phyloP scores from a whole-genome alignment of 2,888 invertebrate genomes.

The Ormyrus nitidulus region DNA sequence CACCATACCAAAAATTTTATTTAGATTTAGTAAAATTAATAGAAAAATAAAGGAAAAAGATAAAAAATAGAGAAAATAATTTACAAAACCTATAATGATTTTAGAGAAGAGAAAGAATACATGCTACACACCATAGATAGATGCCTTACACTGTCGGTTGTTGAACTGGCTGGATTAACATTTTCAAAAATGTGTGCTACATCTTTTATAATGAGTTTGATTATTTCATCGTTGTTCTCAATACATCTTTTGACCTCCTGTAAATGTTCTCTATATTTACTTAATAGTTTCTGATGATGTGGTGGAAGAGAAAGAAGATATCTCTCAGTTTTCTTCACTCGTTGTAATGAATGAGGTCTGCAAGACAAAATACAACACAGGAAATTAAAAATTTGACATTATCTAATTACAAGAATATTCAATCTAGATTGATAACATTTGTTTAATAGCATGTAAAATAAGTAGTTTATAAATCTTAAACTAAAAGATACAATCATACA shows the following conservation, averaged over 20 bases:
- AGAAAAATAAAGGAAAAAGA: conserved; percentile 2
- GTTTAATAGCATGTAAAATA: conserved; percentile 1
- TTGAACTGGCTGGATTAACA: conserved; percentile 74
- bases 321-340: conserved; percentile 86
- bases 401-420: conserved; percentile 16
- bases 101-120: conserved; percentile 50
- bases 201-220: conserved; percentile 85
- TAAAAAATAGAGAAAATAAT: conserved; percentile 10
- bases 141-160: conserved; percentile 71
- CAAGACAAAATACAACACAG: conserved; percentile 17
- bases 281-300: conserved; percentile 85
- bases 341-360: conserved; percentile 86
- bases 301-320: conserved; percentile 85
- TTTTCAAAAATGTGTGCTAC: conserved; percentile 92
- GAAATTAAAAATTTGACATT: not conserved
- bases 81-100: conserved; percentile 21
- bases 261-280: conserved; percentile 86
- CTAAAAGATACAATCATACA: conserved; percentile 21
- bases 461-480: conserved; percentile 24
- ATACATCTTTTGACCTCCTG: conserved; percentile 86
- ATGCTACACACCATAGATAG: conserved; percentile 62
- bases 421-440: conserved; percentile 25
- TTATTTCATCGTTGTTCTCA: conserved; percentile 82
- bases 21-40: too few species aligned
- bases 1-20: too few species aligned